Evolutionary conservation across 53 echinoderm and acorn worm genomes (phyloP).

Genomic region (Paracentrotus lividus): DNA sequence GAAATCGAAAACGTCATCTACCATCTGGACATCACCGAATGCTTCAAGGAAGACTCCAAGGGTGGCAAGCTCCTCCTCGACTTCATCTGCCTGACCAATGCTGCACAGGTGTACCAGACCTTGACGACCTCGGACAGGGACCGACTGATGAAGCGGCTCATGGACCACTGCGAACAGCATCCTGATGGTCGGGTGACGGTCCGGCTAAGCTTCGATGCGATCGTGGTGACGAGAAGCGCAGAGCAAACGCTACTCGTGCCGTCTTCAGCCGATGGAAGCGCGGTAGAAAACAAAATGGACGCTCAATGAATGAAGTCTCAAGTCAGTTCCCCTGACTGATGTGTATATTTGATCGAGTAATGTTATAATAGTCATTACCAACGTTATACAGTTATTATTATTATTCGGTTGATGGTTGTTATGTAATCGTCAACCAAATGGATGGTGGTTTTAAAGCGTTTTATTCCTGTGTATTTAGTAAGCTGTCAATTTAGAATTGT

Average conservation of each 20-base stretch:
- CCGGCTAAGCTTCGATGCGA: conserved; percentile 85
- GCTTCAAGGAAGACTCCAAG: conserved; percentile 77
- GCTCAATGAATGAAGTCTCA: conserved; percentile 3
- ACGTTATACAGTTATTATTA: not conserved
- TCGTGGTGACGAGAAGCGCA: conserved; percentile 74
- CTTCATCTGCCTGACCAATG: conserved; percentile 95
- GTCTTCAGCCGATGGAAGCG: conserved; percentile 3
- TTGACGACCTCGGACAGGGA: conserved; percentile 80
- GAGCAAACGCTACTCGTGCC: not conserved
- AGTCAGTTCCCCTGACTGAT: not conserved
- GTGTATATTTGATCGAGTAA: conserved; percentile 7
- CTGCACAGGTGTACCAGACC: conserved; percentile 89
- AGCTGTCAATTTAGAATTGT: too few species aligned
- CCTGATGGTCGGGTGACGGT: conserved; percentile 75
- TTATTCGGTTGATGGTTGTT: not conserved
- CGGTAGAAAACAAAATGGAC: conserved; percentile 21
- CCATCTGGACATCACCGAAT: conserved; percentile 86
- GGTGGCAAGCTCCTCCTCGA: conserved; percentile 82
- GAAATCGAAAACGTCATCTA: conserved; percentile 81
- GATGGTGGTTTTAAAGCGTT: not conserved
- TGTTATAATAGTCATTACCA: not conserved
- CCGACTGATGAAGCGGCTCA: conserved; percentile 77
- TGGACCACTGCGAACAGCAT: conserved; percentile 73
- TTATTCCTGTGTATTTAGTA: conserved; percentile 11
- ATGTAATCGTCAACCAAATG: too few species aligned